Conservation (phyloP, 2,113 vertebrate species). For the Micromys minutus region DNA sequence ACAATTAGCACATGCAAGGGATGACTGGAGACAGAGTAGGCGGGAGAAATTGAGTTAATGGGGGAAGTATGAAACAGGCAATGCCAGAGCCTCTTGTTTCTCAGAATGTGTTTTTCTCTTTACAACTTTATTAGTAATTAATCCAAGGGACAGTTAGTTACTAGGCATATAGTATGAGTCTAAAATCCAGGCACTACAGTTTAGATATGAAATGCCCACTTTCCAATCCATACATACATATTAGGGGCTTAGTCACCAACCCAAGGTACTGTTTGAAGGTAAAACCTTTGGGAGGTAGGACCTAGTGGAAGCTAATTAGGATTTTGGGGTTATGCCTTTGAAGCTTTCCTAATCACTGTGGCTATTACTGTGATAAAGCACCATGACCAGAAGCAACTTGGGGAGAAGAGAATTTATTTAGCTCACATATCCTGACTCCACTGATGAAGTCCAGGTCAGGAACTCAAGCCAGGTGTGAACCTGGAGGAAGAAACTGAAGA, state of each 20-base stretch:
- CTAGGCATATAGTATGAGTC: not conserved
- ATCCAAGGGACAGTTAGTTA: not conserved
- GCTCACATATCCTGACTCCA: not conserved
- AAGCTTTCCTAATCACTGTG: not conserved
- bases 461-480: not conserved
- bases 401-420: not conserved
- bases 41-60: slow-evolving; percentile 41
- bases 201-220: not conserved
- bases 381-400: not conserved
- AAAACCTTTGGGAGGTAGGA: not conserved
- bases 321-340: not conserved
- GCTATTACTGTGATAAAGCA: not conserved
- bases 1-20: slow-evolving; percentile 50
- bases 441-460: not conserved
- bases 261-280: not conserved
- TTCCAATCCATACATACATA: not conserved
- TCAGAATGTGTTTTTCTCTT: not conserved
- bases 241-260: not conserved
- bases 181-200: not conserved
- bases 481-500: not conserved
- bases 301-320: not conserved
- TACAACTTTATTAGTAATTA: slow-evolving; percentile 34
- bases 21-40: slow-evolving; percentile 1
- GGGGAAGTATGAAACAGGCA: slow-evolving; percentile 48
- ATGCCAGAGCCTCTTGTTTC: not conserved